Evolutionary conservation across 2,888 invertebrate genomes (phyloP), one percentile per base, ranked within the genome.

Genomic region (Fissipunctia ypsillon): DNA sequence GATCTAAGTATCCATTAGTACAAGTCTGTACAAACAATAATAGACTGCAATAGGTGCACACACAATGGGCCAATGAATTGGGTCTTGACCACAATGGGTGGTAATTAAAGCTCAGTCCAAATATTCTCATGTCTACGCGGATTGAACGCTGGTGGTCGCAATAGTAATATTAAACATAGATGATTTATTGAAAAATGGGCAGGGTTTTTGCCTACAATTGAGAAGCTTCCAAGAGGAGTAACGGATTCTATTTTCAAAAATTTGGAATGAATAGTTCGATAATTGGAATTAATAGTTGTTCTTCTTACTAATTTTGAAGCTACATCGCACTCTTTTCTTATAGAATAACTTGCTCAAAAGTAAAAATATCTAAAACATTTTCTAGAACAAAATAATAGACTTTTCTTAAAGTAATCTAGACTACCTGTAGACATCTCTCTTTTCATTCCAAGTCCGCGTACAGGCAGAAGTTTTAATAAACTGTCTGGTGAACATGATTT

Each of bases 91-190:
- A 95, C 96, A 95, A 95, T 95, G 92, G 94, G 91, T 93, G 94
- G 94, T 95, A 95, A 96, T 95, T 95, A 96, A 95, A 94, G 90
- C 87, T 92, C 92, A 95, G 94, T 94, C 93, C 95, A 95, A 95
- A 95, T 95, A 95, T 92, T 92, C 93, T 91, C 91, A 87, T 91
- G 91, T 93, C 94, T 92, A 90, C 92, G 83, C 73, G 92, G 92
- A 94, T 93, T 88, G 92, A 92, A 92, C 94, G 89, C 90, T 86
- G 96, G 96, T 96, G 96, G 96, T 96, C 96, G 95, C 90, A 90
- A 91, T 92, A 92, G 91, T 93, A 91, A 90, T 83, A 75, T 84
- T 80, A 73, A 25, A 68, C 91, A 92, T 84, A 92, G 92, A 93
- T 59, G 83, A 82, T 65, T 19, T 9, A 10, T 9, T 19, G 2